Evolutionary conservation across 2,888 invertebrate species (phyloP), one percentile per base, ranked within the genome.

Genomic region (Epinotia bilunana): DNA sequence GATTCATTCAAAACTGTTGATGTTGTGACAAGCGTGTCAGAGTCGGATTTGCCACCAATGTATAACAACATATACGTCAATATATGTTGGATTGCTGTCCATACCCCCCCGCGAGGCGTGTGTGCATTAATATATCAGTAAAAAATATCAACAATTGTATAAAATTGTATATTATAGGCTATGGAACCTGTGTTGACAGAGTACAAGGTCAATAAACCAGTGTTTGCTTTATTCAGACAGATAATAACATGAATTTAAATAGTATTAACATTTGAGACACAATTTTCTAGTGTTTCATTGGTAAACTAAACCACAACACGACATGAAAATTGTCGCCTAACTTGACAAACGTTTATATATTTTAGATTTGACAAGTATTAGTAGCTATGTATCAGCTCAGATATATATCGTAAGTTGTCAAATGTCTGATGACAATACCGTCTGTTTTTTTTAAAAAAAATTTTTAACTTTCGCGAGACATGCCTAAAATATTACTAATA

Each of bases 141-240:
- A 90, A 89, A 90, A 89, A 91, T 91, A 90, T 90, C 88, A 91
- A 91, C 90, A 83, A 86, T 87, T 93, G 92, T 90, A 90, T 91
- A 88, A 79, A 81, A 88, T 88, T 88, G 88, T 91, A 93, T 91
- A 92, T 89, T 91, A 92, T 90, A 86, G 89, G 84, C 90, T 91
- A 90, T 92, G 91, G 93, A 87, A 88, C 84, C 83, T 79, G 18
- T 0, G 53, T 72, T 43, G 79, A 75, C 88, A 92, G 86, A 92
- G 81, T 86, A 86, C 84, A 78, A 62, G 72, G 72, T 76, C 28
- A 53, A 69, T 68, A 71, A 65, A 62, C 11, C n/a, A 71, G 20
- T 20, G 23, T 53, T 53, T 53, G 60, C 46, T 49, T 69, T 65
- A 77, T 65, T 63, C 73, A 65, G 74, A 62, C 9, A 9, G n/a